phyloP scores from a whole-genome alignment of 1,140 invertebrate species.

The Drosophila mayri region DNA sequence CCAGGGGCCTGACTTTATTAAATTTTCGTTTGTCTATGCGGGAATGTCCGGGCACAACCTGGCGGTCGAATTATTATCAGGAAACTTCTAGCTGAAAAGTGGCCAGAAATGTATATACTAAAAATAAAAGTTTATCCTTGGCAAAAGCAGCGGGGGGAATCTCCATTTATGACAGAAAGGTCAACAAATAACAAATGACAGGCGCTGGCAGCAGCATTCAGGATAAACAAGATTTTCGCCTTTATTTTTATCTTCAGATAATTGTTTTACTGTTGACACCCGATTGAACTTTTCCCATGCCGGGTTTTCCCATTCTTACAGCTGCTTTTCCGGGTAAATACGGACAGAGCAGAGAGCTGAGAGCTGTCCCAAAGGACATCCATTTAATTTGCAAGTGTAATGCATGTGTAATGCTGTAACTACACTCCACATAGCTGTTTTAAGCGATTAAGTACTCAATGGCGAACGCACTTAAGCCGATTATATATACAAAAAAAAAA shows the following conservation, averaged over 20 bases:
- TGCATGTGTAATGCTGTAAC: not conserved
- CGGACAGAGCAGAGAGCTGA: not conserved
- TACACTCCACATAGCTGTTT: slow-evolving; percentile 8
- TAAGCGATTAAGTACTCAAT: slow-evolving; percentile 11
- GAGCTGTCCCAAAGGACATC: not conserved
- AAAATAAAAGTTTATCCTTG: slow-evolving; percentile 3
- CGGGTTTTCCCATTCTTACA: not conserved
- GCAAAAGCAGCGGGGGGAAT: not conserved
- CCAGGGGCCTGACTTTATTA: slow-evolving; percentile 55
- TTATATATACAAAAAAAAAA: not conserved
- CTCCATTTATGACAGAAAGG: not conserved
- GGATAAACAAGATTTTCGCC: not conserved
- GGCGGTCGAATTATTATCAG: slow-evolving; percentile 65
- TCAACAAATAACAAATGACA: not conserved
- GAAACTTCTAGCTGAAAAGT: slow-evolving; percentile 63
- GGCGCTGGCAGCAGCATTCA: not conserved
- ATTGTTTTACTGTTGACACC: slow-evolving; percentile 7
- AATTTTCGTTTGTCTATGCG: slow-evolving; percentile 61
- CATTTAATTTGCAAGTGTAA: not conserved
- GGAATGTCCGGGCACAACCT: slow-evolving; percentile 45
- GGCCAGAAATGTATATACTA: slow-evolving; percentile 10
- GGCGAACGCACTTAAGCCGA: not conserved
- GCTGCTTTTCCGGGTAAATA: not conserved
- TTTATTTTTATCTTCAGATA: not conserved
- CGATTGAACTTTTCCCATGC: not conserved